Conservation (phyloP, 1,140 invertebrate species). For the Scylla paramamosain region DNA sequence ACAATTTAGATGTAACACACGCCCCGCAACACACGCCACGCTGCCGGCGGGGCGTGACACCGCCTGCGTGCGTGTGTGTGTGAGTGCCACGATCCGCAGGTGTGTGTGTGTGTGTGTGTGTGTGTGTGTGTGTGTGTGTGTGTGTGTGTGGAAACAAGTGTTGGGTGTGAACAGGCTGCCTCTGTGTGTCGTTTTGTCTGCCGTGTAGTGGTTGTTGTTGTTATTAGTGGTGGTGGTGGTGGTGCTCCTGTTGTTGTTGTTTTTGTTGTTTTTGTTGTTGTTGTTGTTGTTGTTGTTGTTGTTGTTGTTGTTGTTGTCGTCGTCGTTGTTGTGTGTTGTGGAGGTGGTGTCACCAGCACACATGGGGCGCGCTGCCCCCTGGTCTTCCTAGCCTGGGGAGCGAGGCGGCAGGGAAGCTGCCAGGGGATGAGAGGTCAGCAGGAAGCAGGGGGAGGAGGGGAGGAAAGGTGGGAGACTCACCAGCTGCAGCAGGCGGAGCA, state of each 20-base stretch:
- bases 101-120: constrained; percentile 28
- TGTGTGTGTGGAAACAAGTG: not conserved
- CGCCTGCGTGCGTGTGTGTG: not conserved
- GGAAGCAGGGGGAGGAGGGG: not conserved
- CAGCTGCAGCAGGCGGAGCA: constrained; percentile 73
- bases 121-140: constrained; percentile 39
- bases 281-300: too few relatives aligned
- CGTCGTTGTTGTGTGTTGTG: not conserved
- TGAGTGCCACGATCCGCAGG: not conserved
- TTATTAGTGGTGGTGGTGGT: too few relatives aligned
- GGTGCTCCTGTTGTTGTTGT: too few relatives aligned
- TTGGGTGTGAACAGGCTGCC: not conserved
- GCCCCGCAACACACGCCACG: too few relatives aligned
- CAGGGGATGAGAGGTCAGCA: not conserved
- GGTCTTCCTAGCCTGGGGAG: not conserved
- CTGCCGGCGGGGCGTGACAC: too few relatives aligned
- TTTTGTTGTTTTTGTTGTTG: too few relatives aligned
- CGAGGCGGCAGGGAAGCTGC: not conserved
- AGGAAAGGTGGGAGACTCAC: constrained; percentile 50
- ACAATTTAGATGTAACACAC: too few relatives aligned
- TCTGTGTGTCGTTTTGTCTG: too few relatives aligned
- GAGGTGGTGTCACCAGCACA: not conserved
- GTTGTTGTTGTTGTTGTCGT: too few relatives aligned
- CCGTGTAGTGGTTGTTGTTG: too few relatives aligned
- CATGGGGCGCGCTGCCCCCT: not conserved